Percentiles rank a stretch among this genome's conserved stretches.
These are phyloP conservation scores for Cheiracanthium punctorium DNA, from an alignment of 2,888 invertebrate species.

Conservation along the genomic window DNA sequence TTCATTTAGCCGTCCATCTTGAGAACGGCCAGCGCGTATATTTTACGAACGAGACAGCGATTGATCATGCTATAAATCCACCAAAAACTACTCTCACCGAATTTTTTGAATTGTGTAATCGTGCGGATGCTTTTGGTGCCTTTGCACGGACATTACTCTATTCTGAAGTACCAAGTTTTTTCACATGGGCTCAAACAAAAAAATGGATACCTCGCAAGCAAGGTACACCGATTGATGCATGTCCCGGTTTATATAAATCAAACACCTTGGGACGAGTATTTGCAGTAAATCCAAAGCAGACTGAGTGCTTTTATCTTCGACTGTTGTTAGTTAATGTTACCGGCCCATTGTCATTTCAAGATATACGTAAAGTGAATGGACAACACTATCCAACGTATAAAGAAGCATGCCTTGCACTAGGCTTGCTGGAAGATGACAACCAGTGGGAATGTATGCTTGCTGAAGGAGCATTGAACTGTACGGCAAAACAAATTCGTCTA, in stretches of 20 bases:
- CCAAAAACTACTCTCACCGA: conserved; percentile 2
- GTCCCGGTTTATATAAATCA: conserved; percentile 17
- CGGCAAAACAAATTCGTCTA: too few species aligned
- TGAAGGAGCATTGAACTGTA: too few species aligned
- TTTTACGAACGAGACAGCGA: not conserved
- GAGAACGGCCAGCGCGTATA: not conserved
- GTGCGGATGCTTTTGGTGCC: conserved; percentile 44
- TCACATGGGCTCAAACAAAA: conserved; percentile 20
- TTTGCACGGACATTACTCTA: conserved; percentile 37
- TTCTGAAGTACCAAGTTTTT: not conserved
- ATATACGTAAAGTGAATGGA: too few species aligned
- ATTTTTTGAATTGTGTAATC: not conserved
- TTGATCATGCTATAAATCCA: not conserved
- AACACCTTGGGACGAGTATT: not conserved
- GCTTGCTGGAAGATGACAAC: too few species aligned
- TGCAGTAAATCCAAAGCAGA: not conserved
- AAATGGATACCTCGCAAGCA: conserved; percentile 52
- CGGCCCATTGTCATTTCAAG: conserved; percentile 63
- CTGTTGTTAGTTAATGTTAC: not conserved
- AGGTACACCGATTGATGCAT: conserved; percentile 33
- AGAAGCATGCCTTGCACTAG: too few species aligned
- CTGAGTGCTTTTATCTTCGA: not conserved
- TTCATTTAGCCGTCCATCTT: conserved; percentile 38
- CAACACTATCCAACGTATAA: too few species aligned
- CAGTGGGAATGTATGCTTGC: too few species aligned